Evolutionary conservation across 2,888 invertebrate genomes (phyloP), one percentile per base, ranked within the genome.

Genomic region (Microctonus brassicae): DNA sequence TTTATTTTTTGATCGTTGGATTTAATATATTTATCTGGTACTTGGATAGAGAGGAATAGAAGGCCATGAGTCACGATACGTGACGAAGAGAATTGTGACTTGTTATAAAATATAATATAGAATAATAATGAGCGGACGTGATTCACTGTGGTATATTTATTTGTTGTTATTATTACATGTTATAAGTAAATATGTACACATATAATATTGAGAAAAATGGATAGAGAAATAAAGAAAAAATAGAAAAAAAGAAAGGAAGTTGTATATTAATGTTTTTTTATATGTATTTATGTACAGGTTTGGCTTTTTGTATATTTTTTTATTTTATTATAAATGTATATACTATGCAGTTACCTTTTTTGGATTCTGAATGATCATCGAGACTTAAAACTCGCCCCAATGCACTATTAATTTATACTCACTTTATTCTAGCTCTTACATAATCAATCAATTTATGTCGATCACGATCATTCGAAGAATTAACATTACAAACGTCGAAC

Each of bases 41-140:
- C 33, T 33, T 20, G 11, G 29, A 9, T 6, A 17, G 36, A 17
- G 42, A 24, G 26, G 6, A n/a, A n/a, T n/a, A n/a, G n/a, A n/a
- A n/a, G n/a, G n/a, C n/a, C n/a, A 24, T 61, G 53, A 69, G 55
- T 69, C 69, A 68, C 67, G 42, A 60, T 20, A 29, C 42, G 58
- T 47, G 33, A 52, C 47, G 67, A 17, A 29, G 6, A 68, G 29
- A 61, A 61, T 68, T 34, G 47, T 68, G 29, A 29, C 33, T 36
- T 29, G 26, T 29, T 52, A 64, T 61, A 17, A 34, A 10, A 34
- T 29, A 33, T 60, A 34, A 34, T 60, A 60, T n/a, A 20, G 33
- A 20, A 47, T 64, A 70, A 63, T 47, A 64, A 70, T 53, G 47
- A 33, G 64, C 24, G 64, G 58, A 52, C 11, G 57, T 70, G 64